These are phyloP conservation scores for Hetaerina americana DNA, from an alignment of 1,140 invertebrate species.

Conservation along the genomic window DNA sequence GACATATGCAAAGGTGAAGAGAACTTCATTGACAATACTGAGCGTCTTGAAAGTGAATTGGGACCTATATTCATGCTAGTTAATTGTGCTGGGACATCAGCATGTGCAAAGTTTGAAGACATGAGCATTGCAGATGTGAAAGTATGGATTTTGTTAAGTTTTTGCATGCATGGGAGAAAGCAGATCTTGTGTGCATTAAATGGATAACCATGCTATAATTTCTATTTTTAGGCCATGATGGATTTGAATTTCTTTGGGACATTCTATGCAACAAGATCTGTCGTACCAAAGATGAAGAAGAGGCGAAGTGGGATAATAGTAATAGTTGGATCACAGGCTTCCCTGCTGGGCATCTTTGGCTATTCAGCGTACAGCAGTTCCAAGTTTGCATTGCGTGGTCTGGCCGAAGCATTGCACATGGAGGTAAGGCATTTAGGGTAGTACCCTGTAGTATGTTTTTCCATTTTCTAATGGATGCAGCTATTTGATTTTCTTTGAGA, in stretches of 20 bases:
- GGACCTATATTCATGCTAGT: slow-evolving; percentile 79
- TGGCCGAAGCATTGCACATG: slow-evolving; percentile 88
- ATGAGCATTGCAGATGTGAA: slow-evolving; percentile 55
- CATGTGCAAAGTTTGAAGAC: slow-evolving; percentile 72
- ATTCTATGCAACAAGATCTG: slow-evolving; percentile 52
- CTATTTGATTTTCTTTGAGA: too few species aligned
- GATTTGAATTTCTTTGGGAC: slow-evolving; percentile 60
- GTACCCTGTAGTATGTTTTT: background rate
- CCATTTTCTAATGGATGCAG: too few species aligned
- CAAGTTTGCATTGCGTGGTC: slow-evolving; percentile 89
- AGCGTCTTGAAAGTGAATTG: slow-evolving; percentile 41
- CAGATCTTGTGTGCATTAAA: background rate
- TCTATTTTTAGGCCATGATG: slow-evolving; percentile 36
- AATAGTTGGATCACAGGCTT: slow-evolving; percentile 80
- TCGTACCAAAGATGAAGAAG: slow-evolving; percentile 55
- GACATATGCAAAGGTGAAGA: slow-evolving; percentile 59
- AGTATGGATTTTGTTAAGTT: slow-evolving; percentile 21
- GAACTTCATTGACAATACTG: slow-evolving; percentile 42
- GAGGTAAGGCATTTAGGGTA: slow-evolving; percentile 42
- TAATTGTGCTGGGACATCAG: slow-evolving; percentile 79
- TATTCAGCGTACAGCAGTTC: slow-evolving; percentile 80
- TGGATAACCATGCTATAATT: slow-evolving; percentile 6
- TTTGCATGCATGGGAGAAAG: background rate
- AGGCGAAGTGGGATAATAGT: slow-evolving; percentile 59
- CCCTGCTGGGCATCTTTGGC: slow-evolving; percentile 81